Evolutionary conservation across 2,113 vertebrate genomes (phyloP).

Genomic region (Pseudorasbora parva): DNA sequence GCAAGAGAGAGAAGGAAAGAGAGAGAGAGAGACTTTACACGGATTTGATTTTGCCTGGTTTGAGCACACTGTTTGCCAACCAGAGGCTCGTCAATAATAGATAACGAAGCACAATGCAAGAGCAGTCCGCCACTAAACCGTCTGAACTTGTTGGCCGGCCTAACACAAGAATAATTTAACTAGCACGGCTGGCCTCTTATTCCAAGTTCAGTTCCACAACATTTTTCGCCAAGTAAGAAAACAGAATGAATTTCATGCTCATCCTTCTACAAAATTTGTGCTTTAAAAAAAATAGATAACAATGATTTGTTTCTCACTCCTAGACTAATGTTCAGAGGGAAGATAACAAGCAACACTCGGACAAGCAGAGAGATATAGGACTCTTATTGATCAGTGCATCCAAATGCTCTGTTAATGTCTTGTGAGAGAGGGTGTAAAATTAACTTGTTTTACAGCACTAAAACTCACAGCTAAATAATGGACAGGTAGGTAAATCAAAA

Average conservation of each 20-base stretch:
- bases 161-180: slow-evolving; percentile 68
- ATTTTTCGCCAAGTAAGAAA: slow-evolving; percentile 23
- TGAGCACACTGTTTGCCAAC: slow-evolving; percentile 44
- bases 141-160: slow-evolving; percentile 67
- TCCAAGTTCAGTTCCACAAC: slow-evolving; percentile 11
- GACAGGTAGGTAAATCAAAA: slow-evolving; percentile 65
- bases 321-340: slow-evolving; percentile 52
- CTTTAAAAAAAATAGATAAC: not conserved
- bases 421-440: slow-evolving; percentile 66
- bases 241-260: not conserved
- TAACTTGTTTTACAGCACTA: slow-evolving; percentile 69
- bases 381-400: slow-evolving; percentile 69
- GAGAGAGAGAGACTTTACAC: slow-evolving; percentile 36
- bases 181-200: slow-evolving; percentile 50
- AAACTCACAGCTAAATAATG: slow-evolving; percentile 70
- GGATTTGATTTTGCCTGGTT: slow-evolving; percentile 26
- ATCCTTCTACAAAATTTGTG: not conserved
- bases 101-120: slow-evolving; percentile 36
- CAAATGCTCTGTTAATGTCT: slow-evolving; percentile 73
- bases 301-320: slow-evolving; percentile 49
- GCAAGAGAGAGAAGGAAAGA: slow-evolving; percentile 24
- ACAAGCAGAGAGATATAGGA: slow-evolving; percentile 67
- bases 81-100: slow-evolving; percentile 48
- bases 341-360: slow-evolving; percentile 69
- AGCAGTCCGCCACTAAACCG: slow-evolving; percentile 35